A percentile compares a stretch with the other conserved stretches of the same genome.
Conservation (phyloP, 2,113 vertebrate genomes). For the Ceratotherium simum region DNA sequence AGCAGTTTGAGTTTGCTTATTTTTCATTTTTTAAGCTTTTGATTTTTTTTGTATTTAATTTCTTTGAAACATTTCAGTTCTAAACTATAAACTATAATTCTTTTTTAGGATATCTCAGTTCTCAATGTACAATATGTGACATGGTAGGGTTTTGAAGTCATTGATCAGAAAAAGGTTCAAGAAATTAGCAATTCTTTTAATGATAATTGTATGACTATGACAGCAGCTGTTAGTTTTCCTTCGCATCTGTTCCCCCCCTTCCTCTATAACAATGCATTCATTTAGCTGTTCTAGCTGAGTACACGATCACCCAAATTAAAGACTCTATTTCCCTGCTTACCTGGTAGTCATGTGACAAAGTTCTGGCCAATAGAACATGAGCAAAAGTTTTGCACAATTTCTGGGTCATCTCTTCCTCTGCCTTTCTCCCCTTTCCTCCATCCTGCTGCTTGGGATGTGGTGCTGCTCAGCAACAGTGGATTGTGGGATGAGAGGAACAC, state of each 20-base stretch:
- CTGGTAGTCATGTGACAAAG: not conserved
- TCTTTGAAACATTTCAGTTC: conserved; percentile 31
- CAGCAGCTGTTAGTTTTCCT: not conserved
- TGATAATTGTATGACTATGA: not conserved
- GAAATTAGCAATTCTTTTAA: not conserved
- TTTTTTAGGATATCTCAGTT: not conserved
- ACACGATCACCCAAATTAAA: not conserved
- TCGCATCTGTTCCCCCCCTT: not conserved
- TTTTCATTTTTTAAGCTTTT: conserved; percentile 26
- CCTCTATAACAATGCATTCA: not conserved
- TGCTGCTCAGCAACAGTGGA: not conserved
- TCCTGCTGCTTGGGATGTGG: not conserved
- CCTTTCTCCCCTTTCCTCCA: not conserved
- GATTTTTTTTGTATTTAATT: conserved; percentile 8
- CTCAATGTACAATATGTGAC: not conserved
- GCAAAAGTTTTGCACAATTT: not conserved
- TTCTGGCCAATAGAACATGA: not conserved
- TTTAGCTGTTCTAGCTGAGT: not conserved
- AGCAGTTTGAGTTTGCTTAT: not conserved
- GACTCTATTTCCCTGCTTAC: not conserved
- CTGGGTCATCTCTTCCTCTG: not conserved
- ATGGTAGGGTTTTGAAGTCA: not conserved
- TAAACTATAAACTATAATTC: not conserved
- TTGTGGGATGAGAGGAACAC: not conserved
- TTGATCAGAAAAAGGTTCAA: conserved; percentile 10